These are phyloP conservation scores for Cryptocephalus primarius DNA, from an alignment of 2,888 invertebrate genomes.

Conservation along the genomic window DNA sequence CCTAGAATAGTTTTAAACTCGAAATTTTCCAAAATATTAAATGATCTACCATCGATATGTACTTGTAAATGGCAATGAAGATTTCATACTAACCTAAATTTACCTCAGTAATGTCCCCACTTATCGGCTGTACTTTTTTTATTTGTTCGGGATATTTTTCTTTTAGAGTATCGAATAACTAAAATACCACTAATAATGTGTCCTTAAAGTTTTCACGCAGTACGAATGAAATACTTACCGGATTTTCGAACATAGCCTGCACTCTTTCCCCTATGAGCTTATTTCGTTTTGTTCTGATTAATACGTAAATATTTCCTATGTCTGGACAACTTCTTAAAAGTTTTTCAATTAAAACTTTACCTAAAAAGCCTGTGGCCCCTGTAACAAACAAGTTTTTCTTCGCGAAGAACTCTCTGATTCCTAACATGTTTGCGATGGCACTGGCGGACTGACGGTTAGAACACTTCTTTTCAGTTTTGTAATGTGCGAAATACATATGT, in stretches of 20 bases:
- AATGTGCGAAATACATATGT: neutral
- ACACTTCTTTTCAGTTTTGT: neutral
- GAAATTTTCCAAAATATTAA: no score
- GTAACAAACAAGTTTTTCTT: constrained; percentile 68
- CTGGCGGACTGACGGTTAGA: neutral
- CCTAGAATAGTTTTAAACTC: constrained; percentile 31
- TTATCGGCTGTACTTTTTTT: constrained; percentile 55
- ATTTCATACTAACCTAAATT: constrained; percentile 44
- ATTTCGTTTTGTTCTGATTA: constrained; percentile 63
- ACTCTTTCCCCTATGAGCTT: constrained; percentile 54
- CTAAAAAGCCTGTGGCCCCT: constrained; percentile 82
- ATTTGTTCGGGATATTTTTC: constrained; percentile 43
- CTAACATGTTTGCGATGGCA: constrained; percentile 27
- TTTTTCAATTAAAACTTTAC: constrained; percentile 83
- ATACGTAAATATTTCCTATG: constrained; percentile 61
- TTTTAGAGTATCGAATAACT: constrained; percentile 63
- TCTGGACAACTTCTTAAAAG: constrained; percentile 70
- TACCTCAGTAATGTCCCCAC: constrained; percentile 65
- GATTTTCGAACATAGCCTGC: neutral
- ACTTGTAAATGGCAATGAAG: no score
- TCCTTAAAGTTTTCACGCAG: no score
- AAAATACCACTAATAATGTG: constrained; percentile 9
- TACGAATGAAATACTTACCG: constrained; percentile 1
- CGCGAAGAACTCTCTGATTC: constrained; percentile 51
- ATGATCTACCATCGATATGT: no score